phyloP scores from a whole-genome alignment of 2,797 vertebrate species.

The Gobionotothen gibberifrons region DNA sequence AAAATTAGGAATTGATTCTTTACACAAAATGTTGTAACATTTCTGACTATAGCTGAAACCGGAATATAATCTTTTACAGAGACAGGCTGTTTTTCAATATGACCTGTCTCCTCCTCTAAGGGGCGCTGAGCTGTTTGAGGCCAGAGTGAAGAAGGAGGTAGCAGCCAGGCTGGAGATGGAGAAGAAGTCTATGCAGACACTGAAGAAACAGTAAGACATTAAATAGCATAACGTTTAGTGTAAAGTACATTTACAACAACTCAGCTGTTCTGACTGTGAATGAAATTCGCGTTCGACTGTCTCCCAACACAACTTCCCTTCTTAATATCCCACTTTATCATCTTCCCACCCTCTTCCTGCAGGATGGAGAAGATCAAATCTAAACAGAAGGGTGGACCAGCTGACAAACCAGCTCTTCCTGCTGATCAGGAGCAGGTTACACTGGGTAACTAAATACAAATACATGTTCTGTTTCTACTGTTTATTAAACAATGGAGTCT shows the following conservation, averaged over 20 bases:
- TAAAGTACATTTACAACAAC: background rate
- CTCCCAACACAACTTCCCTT: background rate
- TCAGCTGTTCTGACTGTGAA: background rate
- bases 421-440: conserved; percentile 42
- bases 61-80: background rate
- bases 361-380: conserved; percentile 87
- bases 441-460: conserved; percentile 52
- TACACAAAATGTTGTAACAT: background rate
- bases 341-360: conserved; percentile 14
- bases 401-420: conserved; percentile 29
- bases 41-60: background rate
- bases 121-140: conserved; percentile 85
- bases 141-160: conserved; percentile 82
- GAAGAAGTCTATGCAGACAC: conserved; percentile 80
- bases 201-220: conserved; percentile 83
- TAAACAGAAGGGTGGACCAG: conserved; percentile 77
- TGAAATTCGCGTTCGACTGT: conserved; percentile 7
- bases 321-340: conserved; percentile 1
- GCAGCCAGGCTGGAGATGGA: conserved; percentile 80
- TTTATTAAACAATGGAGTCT: background rate
- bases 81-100: too few species aligned
- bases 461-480: conserved; percentile 16
- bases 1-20: too few species aligned
- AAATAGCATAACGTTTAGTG: background rate
- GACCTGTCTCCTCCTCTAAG: conserved; percentile 48